Evolutionary conservation across 1,140 invertebrate species (phyloP), one percentile per base, ranked within the genome.

Genomic region (Conopomorpha cramerella): DNA sequence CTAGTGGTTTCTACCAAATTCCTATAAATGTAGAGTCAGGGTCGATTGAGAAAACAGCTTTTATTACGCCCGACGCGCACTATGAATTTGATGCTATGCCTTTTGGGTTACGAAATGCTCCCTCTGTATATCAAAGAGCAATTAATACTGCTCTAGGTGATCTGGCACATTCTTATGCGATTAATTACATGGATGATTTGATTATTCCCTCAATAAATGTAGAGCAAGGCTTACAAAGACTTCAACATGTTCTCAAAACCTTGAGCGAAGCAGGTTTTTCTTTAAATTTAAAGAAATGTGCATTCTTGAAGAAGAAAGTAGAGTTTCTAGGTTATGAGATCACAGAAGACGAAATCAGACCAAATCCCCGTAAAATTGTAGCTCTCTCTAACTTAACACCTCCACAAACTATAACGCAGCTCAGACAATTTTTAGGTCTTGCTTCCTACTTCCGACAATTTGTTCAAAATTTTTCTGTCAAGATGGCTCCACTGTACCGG

Each of bases 1-100:
- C 35, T 1, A 52, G 42, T 25, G 77, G 77, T 0, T 81, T 68
- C 39, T 70, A 58, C 46, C 74, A 83, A 36, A 54, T 81, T 6
- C 45, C 50, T n/a, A 39, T 81, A 0, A 43, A 55, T n/a, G 39
- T 81, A 0, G 43, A 55, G 4, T 33, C 46, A 16, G 38, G 51
- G 8, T 51, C 62, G 28, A 58, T 40, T 15, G 26, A 61, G 3
- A 73, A 73, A 36, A 79, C 77, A 8, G 60, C 57, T 2, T 76
- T 79, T 34, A 42, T 51, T 10, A 62, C 56, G 1, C 55, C n/a
- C n/a, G n/a, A n/a, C n/a, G n/a, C n/a, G n/a, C n/a, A n/a, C n/a
- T n/a, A n/a, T n/a, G n/a, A n/a, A n/a, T n/a, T n/a, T n/a, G n/a
- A n/a, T n/a, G n/a, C n/a, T n/a, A n/a, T n/a, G n/a, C n/a, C n/a